A percentile compares a stretch with the other conserved stretches of the same genome.
Conservation (phyloP, 1,140 invertebrate genomes). For the Anastrepha ludens region DNA sequence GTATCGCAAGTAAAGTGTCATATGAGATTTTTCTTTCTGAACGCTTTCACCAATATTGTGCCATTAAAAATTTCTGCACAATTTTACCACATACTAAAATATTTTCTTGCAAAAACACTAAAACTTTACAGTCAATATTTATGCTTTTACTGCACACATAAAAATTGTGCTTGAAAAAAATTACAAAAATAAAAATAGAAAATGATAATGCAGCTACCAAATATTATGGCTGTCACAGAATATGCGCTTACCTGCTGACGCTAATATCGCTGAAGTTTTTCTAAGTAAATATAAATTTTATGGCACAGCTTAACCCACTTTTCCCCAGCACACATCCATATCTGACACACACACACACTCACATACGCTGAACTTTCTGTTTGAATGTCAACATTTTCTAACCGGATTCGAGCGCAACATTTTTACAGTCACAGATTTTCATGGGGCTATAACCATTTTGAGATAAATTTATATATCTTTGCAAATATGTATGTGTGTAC, state of each 20-base stretch:
- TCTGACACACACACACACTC: background rate
- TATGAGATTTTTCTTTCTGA: no score
- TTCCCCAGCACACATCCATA: background rate
- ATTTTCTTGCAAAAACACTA: constrained; percentile 16
- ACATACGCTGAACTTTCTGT: constrained; percentile 7
- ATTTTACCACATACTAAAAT: background rate
- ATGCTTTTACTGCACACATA: constrained; percentile 12
- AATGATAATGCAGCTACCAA: background rate
- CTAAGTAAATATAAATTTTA: constrained; percentile 23
- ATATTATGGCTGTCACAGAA: background rate
- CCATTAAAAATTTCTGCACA: background rate
- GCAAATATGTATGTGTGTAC: background rate
- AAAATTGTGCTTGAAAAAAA: background rate
- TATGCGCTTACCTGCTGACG: background rate
- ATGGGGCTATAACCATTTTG: background rate
- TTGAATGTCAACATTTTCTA: constrained; percentile 29
- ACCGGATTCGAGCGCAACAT: constrained; percentile 23
- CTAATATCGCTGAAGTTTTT: background rate
- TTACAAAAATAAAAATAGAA: background rate
- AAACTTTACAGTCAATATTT: constrained; percentile 11
- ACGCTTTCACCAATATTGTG: background rate
- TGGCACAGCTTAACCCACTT: constrained; percentile 49
- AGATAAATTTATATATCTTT: background rate
- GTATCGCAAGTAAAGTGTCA: no score
- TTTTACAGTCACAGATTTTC: constrained; percentile 2